Evolutionary conservation across 2,113 vertebrate species (phyloP).

Genomic region (Gallinago undulata): DNA sequence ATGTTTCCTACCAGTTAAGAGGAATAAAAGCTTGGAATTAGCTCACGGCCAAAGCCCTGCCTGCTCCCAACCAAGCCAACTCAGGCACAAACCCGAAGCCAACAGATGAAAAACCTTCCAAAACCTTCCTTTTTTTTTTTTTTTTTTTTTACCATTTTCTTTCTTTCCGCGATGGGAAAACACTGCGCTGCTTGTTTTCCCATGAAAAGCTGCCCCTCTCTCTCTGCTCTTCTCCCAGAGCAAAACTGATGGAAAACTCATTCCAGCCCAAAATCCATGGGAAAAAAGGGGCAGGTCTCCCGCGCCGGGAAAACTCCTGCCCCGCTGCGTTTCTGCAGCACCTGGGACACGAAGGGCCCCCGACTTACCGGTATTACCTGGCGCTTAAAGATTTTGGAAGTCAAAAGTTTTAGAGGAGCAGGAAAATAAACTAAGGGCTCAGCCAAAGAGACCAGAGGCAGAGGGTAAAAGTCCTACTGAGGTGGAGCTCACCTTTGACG

Average conservation of each 20-base stretch:
- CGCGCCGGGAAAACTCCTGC: not conserved
- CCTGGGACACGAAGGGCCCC: not conserved
- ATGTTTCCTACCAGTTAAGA: conserved; percentile 86
- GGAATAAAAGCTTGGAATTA: conserved; percentile 29
- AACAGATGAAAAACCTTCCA: not conserved
- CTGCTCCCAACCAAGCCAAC: not conserved
- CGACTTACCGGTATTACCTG: conserved; percentile 38
- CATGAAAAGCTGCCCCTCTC: not conserved
- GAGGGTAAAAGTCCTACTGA: conserved; percentile 65
- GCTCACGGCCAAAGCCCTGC: not conserved
- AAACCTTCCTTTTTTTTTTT: not conserved
- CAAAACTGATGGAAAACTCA: conserved; percentile 28
- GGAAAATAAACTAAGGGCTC: conserved; percentile 62
- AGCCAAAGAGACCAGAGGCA: conserved; percentile 66
- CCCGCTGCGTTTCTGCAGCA: not conserved
- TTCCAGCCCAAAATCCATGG: conserved; percentile 27
- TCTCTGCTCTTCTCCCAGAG: not conserved
- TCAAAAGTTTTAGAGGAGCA: conserved; percentile 62
- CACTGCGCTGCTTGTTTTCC: not conserved
- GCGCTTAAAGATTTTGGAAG: conserved; percentile 36
- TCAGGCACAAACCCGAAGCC: not conserved
- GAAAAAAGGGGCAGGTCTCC: not conserved
- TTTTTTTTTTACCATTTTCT: not conserved
- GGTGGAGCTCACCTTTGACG: conserved; percentile 95
- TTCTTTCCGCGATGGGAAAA: not conserved